Conservation (phyloP, 2,113 vertebrate species). For the Poeciliopsis prolifica region DNA sequence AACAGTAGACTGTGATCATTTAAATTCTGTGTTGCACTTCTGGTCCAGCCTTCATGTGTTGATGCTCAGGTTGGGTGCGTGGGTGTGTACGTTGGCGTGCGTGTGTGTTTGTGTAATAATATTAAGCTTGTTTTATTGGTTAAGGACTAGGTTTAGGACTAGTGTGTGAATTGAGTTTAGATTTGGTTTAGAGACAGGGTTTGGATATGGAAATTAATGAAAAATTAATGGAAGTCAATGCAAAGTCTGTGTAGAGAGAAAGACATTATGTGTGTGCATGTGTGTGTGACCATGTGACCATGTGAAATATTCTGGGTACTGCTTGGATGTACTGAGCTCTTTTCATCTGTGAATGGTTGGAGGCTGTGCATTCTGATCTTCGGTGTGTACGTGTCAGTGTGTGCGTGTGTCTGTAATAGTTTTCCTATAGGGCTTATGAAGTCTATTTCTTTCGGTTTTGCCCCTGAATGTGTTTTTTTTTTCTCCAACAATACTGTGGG, state of each 20-base stretch:
- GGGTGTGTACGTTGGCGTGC: neutral
- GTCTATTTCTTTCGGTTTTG: slow-evolving; percentile 39
- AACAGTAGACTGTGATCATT: slow-evolving; percentile 23
- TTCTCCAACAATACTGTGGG: slow-evolving; percentile 19
- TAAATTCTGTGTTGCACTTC: neutral
- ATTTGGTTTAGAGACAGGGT: too few species aligned
- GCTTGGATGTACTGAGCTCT: slow-evolving; percentile 15
- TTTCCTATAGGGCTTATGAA: slow-evolving; percentile 37
- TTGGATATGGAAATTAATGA: too few species aligned
- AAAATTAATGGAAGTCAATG: too few species aligned
- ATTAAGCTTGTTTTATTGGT: too few species aligned
- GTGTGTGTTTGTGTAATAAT: neutral
- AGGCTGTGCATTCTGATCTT: slow-evolving; percentile 16
- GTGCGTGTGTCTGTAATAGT: slow-evolving; percentile 6
- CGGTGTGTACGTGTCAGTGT: neutral
- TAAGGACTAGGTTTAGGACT: too few species aligned
- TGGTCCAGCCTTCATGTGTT: slow-evolving; percentile 4
- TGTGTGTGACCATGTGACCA: neutral
- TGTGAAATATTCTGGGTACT: slow-evolving; percentile 38
- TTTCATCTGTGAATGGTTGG: slow-evolving; percentile 37
- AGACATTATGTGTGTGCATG: too few species aligned
- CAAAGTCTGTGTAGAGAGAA: too few species aligned
- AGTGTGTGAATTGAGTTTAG: too few species aligned
- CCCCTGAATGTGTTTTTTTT: slow-evolving; percentile 10
- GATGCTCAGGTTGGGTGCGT: neutral